Base-by-base conservation (phyloP, 2,888 invertebrate genomes). In the Cremastinae sp. region DNA sequence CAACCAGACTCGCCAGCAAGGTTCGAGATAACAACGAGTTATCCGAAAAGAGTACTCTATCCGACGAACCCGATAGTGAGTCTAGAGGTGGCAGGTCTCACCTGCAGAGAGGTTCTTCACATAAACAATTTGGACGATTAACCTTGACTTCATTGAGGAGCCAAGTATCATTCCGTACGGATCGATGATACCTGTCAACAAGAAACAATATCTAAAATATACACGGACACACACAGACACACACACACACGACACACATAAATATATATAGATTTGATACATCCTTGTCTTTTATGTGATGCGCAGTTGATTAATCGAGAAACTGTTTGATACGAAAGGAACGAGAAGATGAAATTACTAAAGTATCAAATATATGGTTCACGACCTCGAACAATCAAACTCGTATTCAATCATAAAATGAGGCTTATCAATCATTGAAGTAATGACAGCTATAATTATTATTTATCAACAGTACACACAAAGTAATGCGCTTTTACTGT, bases 11-110 rank as follows among this genome's bases (percentile, higher is more conserved):
- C 98, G 10, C 98, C 98, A 0, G 93, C 97, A 88, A 94, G 95
- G 87, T 98, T 98, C 89, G 97, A 98, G 91, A 97, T 98, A 79
- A 96, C 97, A 58, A 97, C 97, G 80, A 98, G 98, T 91, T 98
- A 97, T 90, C 98, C 98, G 0, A 96, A 97, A 88, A 93, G 96
- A 79, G 93, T 95, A 76, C 91, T 98, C 66, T 92, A 94, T 81
- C 88, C 88, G 72, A 88, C 90, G 80, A 89, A 90, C 56, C 90
- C 91, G 49, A 90, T 92, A 4, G 88, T 91, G 68, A 94, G 94
- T 20, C 91, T 98, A 64, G 90, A 90, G 74, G 94, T 96, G 77
- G 95, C 94, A 18, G 98, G 98, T 16, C 92, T 98, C 43, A 95
- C 95, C 80, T 95, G 95, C 89, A 93, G 96, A 68, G 98, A 98